A percentile compares a stretch with the other conserved stretches of the same genome.
Evolutionary conservation across 2,113 vertebrate genomes (phyloP).

Genomic region (Willisornis vidua): DNA sequence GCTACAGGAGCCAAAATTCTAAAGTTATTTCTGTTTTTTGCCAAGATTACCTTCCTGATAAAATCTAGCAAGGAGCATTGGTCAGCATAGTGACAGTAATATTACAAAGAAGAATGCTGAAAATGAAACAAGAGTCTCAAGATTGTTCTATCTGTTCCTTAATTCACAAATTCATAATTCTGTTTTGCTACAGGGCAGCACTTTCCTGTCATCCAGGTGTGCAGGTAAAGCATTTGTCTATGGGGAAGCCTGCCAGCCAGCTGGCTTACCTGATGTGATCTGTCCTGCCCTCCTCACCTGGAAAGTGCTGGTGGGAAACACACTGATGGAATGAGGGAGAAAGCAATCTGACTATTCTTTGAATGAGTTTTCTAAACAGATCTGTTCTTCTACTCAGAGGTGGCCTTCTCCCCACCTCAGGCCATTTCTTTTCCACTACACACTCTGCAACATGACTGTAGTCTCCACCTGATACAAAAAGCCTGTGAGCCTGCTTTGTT

Average conservation of each 20-base stretch:
- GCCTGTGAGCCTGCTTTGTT: neutral
- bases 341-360: neutral
- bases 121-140: neutral
- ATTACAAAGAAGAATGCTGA: neutral
- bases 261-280: neutral
- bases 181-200: neutral
- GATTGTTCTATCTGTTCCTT: neutral
- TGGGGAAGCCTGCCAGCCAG: neutral
- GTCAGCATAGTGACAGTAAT: neutral
- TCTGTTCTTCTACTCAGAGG: neutral
- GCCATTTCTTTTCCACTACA: neutral
- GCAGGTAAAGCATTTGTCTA: neutral
- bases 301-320: neutral
- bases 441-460: neutral
- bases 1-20: neutral
- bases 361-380: neutral
- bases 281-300: neutral
- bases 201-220: neutral
- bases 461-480: neutral
- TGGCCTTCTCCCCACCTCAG: neutral
- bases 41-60: neutral
- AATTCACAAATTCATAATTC: neutral
- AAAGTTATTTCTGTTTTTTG: neutral
- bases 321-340: neutral
- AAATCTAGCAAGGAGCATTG: neutral